Percentiles rank a stretch among this genome's conserved stretches.
Conservation (phyloP, 2,797 vertebrate species). For the Nannoperca obscura region DNA sequence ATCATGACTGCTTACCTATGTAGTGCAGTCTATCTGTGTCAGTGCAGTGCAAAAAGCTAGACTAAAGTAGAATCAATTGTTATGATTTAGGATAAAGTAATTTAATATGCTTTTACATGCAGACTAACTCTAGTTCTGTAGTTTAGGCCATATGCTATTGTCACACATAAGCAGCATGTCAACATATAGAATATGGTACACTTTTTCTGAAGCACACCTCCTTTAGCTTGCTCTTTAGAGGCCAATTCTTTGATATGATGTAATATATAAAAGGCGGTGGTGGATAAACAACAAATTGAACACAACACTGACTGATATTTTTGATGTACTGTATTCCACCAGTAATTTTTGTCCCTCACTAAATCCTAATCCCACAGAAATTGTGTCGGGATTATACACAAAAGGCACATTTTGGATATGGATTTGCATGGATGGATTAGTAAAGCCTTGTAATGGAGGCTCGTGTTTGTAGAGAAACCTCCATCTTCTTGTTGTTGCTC, state of each 20-base stretch:
- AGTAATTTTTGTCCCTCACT: constrained; percentile 58
- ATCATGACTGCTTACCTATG: constrained; percentile 47
- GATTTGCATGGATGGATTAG: constrained; percentile 87
- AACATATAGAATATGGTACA: not conserved
- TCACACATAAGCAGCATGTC: constrained; percentile 21
- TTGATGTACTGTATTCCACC: constrained; percentile 62
- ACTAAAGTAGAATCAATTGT: constrained; percentile 37
- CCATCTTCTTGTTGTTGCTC: constrained; percentile 65
- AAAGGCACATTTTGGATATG: constrained; percentile 83
- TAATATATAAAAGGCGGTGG: constrained; percentile 29
- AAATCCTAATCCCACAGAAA: constrained; percentile 84
- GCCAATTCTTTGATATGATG: constrained; percentile 62
- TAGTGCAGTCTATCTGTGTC: constrained; percentile 11
- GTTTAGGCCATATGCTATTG: not conserved
- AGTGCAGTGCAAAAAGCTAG: not conserved
- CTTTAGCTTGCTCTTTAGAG: constrained; percentile 17
- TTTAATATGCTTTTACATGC: constrained; percentile 40
- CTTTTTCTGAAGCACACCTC: constrained; percentile 15
- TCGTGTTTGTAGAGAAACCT: constrained; percentile 68
- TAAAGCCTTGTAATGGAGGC: constrained; percentile 83
- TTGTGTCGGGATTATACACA: constrained; percentile 85
- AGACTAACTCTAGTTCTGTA: constrained; percentile 3
- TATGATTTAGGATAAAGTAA: constrained; percentile 33
- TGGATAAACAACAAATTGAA: constrained; percentile 64
- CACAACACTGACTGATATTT: constrained; percentile 64